These are phyloP conservation scores for Ophion slaviceki DNA, from an alignment of 2,888 invertebrate species.

Conservation along the genomic window DNA sequence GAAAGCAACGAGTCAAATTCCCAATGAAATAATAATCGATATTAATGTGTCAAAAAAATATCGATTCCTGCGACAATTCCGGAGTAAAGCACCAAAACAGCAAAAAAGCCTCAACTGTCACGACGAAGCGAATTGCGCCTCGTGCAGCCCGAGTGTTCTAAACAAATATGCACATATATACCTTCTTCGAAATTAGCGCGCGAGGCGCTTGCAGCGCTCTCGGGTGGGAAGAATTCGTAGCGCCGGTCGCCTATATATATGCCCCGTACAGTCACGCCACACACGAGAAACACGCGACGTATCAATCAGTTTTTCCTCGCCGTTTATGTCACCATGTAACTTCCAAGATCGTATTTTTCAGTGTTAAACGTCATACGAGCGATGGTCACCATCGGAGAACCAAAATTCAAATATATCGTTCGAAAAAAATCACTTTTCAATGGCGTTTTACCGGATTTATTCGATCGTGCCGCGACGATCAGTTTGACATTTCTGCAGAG, in stretches of 20 bases:
- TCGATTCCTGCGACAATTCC: too few species aligned
- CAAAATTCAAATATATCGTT: not conserved
- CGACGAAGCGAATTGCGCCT: too few species aligned
- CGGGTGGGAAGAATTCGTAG: slow-evolving; percentile 33
- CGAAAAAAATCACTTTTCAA: not conserved
- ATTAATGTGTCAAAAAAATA: too few species aligned
- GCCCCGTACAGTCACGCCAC: slow-evolving; percentile 12
- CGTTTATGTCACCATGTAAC: not conserved
- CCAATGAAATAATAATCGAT: too few species aligned
- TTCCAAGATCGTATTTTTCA: not conserved
- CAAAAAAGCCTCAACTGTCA: not conserved
- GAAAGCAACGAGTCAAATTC: too few species aligned
- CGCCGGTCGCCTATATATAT: not conserved
- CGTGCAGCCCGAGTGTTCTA: too few species aligned
- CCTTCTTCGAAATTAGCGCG: slow-evolving; percentile 52
- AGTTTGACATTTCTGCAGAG: slow-evolving; percentile 49
- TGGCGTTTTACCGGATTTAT: not conserved
- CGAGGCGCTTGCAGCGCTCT: slow-evolving; percentile 22
- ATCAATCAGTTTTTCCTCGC: not conserved
- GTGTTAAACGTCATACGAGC: not conserved
- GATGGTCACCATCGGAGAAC: not conserved
- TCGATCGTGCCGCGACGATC: slow-evolving; percentile 9
- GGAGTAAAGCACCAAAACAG: too few species aligned
- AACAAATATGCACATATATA: not conserved
- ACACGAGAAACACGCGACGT: not conserved